Evolutionary conservation across 2,113 vertebrate genomes (phyloP), one percentile per base, ranked within the genome.

Genomic region (Tinamus guttatus): DNA sequence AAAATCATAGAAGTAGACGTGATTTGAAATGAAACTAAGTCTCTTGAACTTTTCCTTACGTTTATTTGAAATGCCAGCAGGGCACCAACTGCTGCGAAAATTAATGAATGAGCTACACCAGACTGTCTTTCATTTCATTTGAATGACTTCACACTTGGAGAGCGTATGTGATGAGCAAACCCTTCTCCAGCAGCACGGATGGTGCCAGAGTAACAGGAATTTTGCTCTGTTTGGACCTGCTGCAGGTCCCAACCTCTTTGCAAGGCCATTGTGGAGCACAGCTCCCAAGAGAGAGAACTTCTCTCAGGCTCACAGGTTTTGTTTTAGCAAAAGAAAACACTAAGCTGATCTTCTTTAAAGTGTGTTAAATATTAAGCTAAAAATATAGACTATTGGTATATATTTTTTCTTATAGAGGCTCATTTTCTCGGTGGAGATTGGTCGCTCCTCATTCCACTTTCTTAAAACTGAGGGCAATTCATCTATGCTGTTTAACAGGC

Each of bases 31-130:
- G 89, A 95, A 97, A 92, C 56, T 96, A 95, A 95, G 88, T 96
- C 94, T 97, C 96, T 95, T 97, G 82, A 98, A 97, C 97, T 97
- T 97, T 95, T 97, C 93, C 74, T 96, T 79, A 81, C 4, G 20
- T 96, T 98, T 97, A 98, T 98, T 98, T 97, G 95, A 98, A 98
- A 97, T 97, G 95, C 93, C 95, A 98, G 86, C 87, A 97, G 96
- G 97, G 97, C 97, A 97, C 95, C 96, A 96, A 98, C 97, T 95
- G 97, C 97, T 98, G 97, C 95, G 98, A 98, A 98, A 98, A 98
- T 97, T 98, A 98, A 98, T 98, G 97, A 98, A 98, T 96, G 95
- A 97, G 88, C 89, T 95, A 10, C 13, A 82, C 28, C 94, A 97
- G 92, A 85, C 93, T 97, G 95, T 95, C 97, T 98, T 97, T 96